A percentile compares a stretch with the other conserved stretches of the same genome.
Evolutionary conservation across 1,140 invertebrate genomes (phyloP).

Genomic region (Drosophila ficusphila): DNA sequence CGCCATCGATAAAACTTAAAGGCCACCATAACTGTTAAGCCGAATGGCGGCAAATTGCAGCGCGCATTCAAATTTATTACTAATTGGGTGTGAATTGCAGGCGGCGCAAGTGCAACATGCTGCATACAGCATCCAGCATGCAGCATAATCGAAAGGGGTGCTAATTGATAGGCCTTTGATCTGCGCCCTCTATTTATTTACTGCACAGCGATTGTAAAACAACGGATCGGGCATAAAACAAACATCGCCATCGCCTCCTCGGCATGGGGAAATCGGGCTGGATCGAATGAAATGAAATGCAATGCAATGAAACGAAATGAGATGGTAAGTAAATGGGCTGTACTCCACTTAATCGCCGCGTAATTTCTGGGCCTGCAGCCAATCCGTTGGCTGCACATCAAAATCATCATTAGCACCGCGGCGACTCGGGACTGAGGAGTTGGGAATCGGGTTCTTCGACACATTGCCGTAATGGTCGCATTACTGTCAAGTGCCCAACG

Average conservation of each 20-base stretch:
- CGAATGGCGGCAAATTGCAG: constrained; percentile 55
- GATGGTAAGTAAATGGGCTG: constrained; percentile 7
- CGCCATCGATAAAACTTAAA: constrained; percentile 83
- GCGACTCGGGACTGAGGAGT: neutral
- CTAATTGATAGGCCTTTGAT: constrained; percentile 81
- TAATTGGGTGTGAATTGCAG: constrained; percentile 82
- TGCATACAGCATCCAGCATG: constrained; percentile 70
- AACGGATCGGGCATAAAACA: constrained; percentile 76
- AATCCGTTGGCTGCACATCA: constrained; percentile 82
- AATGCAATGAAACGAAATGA: neutral
- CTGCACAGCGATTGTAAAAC: constrained; percentile 67
- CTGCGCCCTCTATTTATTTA: constrained; percentile 75
- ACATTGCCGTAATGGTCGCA: constrained; percentile 28
- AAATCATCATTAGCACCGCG: constrained; percentile 79
- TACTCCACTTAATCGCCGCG: constrained; percentile 73
- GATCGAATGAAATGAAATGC: neutral
- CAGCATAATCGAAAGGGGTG: constrained; percentile 78
- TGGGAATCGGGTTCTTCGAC: constrained; percentile 2
- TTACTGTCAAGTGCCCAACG: constrained; percentile 65
- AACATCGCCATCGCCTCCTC: constrained; percentile 35
- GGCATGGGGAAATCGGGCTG: neutral
- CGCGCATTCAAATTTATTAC: constrained; percentile 80
- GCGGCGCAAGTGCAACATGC: constrained; percentile 48
- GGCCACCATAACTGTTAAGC: constrained; percentile 73
- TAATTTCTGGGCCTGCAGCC: constrained; percentile 40